Percentiles rank a stretch among this genome's conserved stretches.
Evolutionary conservation across 53 echinoderm and acorn worm species (phyloP).

Genomic region (Paelopatides confundens): DNA sequence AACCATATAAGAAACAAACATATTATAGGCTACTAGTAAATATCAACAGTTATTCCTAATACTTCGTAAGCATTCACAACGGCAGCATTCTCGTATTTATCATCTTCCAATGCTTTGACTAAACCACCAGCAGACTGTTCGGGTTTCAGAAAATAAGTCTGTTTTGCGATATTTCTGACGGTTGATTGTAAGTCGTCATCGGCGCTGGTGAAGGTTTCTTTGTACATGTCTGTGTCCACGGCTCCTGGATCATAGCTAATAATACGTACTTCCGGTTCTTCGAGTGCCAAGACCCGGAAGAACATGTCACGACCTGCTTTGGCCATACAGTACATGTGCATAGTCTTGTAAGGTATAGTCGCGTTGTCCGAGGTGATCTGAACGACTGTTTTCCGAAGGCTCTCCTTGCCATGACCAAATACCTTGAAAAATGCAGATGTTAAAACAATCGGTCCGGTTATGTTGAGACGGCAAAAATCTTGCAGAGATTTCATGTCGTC

Average conservation of each 20-base stretch:
- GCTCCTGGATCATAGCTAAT: conserved; percentile 69
- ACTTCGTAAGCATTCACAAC: conserved; percentile 67
- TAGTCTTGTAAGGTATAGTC: conserved; percentile 46
- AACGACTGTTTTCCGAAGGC: conserved; percentile 55
- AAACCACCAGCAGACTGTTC: conserved; percentile 66
- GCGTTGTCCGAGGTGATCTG: conserved; percentile 46
- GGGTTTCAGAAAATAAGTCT: conserved; percentile 53
- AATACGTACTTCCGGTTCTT: conserved; percentile 73
- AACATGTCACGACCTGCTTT: conserved; percentile 78
- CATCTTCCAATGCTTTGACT: conserved; percentile 62
- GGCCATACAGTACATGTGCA: conserved; percentile 60
- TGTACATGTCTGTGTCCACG: conserved; percentile 63
- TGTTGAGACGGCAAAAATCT: background rate
- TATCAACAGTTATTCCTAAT: background rate
- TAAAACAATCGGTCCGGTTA: conserved; percentile 56
- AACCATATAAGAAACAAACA: too few species aligned
- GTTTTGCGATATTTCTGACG: background rate
- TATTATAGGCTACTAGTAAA: too few species aligned
- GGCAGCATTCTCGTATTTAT: conserved; percentile 66
- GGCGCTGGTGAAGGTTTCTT: background rate
- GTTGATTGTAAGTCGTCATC: conserved; percentile 48
- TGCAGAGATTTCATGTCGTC: background rate
- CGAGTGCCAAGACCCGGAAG: conserved; percentile 63
- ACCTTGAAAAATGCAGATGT: conserved; percentile 54
- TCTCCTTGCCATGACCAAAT: conserved; percentile 52